Evolutionary conservation across 2,888 invertebrate species (phyloP).

Genomic region (Agrochola circellaris): DNA sequence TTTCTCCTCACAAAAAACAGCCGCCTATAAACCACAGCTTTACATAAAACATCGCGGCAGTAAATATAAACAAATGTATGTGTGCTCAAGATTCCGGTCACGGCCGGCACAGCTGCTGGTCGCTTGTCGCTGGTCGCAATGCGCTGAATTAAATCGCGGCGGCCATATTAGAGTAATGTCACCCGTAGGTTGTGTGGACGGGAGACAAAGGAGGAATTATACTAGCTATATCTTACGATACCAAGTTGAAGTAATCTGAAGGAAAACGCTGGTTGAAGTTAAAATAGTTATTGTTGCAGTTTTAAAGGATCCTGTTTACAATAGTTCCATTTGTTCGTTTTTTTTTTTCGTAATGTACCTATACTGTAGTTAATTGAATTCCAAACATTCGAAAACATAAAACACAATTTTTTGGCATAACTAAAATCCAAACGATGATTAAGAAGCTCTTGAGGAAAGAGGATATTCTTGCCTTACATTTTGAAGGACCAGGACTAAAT

Average conservation of each 20-base stretch:
- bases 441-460: too few relatives aligned
- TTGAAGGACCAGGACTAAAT: background rate
- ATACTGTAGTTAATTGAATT: background rate
- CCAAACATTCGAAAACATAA: background rate
- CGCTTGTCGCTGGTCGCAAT: constrained; percentile 36
- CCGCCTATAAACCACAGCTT: background rate
- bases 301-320: too few relatives aligned
- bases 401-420: background rate
- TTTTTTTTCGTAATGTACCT: background rate
- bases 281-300: background rate
- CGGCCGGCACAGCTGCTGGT: constrained; percentile 41
- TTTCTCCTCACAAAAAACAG: background rate
- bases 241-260: background rate
- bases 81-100: constrained; percentile 30
- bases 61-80: constrained; percentile 51
- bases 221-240: too few relatives aligned
- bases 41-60: constrained; percentile 13
- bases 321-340: background rate
- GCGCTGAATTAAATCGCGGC: constrained; percentile 39
- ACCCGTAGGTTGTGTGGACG: background rate
- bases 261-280: too few relatives aligned
- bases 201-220: background rate
- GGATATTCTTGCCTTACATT: background rate
- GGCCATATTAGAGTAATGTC: constrained; percentile 25
- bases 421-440: too few relatives aligned